A percentile compares a stretch with the other conserved stretches of the same genome.
These are phyloP conservation scores for Sebastolobus alascanus DNA, from an alignment of 2,797 vertebrate genomes.

Conservation along the genomic window DNA sequence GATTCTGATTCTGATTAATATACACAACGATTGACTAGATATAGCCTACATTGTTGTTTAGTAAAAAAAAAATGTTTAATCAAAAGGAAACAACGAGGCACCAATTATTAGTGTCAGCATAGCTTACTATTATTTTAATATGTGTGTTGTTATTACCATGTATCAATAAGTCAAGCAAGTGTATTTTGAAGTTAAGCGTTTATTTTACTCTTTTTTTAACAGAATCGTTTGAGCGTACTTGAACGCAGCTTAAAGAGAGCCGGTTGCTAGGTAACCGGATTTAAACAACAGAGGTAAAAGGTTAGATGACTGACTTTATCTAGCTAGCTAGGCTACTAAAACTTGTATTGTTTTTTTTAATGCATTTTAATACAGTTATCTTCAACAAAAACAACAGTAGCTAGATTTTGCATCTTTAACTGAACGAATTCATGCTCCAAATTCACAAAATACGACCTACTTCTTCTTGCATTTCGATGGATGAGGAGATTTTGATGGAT, in stretches of 20 bases:
- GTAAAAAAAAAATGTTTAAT: not conserved
- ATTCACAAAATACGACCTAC: not conserved
- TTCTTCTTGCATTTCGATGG: constrained; percentile 67
- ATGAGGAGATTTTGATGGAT: constrained; percentile 78
- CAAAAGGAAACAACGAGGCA: not conserved
- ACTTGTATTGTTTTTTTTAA: not conserved
- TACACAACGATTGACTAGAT: fast-evolving
- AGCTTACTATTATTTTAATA: not conserved
- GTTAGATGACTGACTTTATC: not conserved
- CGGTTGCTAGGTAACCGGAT: constrained; percentile 77
- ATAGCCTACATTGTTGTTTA: not conserved
- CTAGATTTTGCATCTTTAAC: not conserved
- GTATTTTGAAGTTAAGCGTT: not conserved
- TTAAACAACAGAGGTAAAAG: constrained; percentile 32
- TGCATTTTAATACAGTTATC: not conserved
- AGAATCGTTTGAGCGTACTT: constrained; percentile 18
- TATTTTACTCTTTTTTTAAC: not conserved
- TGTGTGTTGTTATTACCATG: not conserved
- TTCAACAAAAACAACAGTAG: no score
- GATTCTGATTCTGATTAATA: no score
- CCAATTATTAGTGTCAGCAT: not conserved
- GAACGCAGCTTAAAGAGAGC: constrained; percentile 60
- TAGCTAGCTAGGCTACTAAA: no score
- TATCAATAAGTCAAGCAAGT: not conserved
- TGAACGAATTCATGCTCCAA: not conserved